Evolutionary conservation across 2,888 invertebrate genomes (phyloP), one percentile per base, ranked within the genome.

Genomic region (Allacma fusca): DNA sequence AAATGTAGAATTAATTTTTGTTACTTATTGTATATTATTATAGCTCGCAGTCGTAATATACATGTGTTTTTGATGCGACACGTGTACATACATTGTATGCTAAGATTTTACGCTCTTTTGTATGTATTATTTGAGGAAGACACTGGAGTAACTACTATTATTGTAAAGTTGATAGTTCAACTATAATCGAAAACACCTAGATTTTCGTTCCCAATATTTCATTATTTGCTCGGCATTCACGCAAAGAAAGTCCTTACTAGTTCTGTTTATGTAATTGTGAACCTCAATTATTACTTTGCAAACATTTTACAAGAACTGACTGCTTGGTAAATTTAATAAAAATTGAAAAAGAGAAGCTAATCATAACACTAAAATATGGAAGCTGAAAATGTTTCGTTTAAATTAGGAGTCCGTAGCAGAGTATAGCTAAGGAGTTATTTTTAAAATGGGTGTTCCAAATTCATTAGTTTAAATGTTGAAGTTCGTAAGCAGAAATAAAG

Each of bases 1-100:
- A 50, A 50, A 50, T 50, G 50, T 50, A 50, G n/a, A 50, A 50
- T 19, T 50, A 50, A 50, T 50, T 50, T 50, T 50, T 50, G 50
- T 50, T 50, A 50, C 50, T 50, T 50, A 50, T 50, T 50, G 13
- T 40, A 40, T 40, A 50, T 50, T 50, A 50, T 40, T 50, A 50
- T 19, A 50, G n/a, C n/a, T 50, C n/a, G 50, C 50, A 50, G n/a
- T 50, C 19, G 50, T 34, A n/a, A 50, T 16, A 50, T 50, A 50
- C 50, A 50, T 2, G 19, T 9, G 19, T 50, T 13, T 50, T 50
- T 50, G 50, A 50, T 50, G 50, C 50, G n/a, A 50, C 50, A 50
- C 50, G 16, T 50, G n/a, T 13, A 34, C 34, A 34, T 34, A 34
- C 34, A 7, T 13, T 50, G 19, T 50, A n/a, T 50, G 50, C 2